Evolutionary conservation across 1,140 invertebrate genomes (phyloP), one percentile per base, ranked within the genome.

Genomic region (Euwallacea fornicatus): DNA sequence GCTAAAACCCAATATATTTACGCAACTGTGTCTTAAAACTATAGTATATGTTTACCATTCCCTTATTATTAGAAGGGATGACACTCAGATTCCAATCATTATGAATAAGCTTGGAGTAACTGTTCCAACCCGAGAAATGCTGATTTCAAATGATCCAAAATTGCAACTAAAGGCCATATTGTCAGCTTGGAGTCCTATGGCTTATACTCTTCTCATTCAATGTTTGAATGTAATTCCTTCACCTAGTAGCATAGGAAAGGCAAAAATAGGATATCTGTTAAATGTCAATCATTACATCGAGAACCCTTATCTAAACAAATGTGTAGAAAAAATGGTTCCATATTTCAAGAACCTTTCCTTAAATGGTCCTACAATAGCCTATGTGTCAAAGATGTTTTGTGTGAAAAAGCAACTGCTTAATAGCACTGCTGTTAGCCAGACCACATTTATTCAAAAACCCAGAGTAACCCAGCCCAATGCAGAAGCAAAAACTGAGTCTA

Each of bases 361-460:
- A 2, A 84, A 90, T 69, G 86, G 85, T 69, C 91, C 94, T 72
- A 83, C 94, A 9, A 93, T 98, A 78, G 89, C 93, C 59, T 98
- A 95, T 83, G 88, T 99, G 69, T 98, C 97, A 4, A 99, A 99
- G 87, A 96, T 97, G 93, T 93, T 95, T 84, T 88, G 91, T 67
- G 86, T 92, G n/a, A 90, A 92, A 77, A 86, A 85, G 62, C 88
- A 85, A 74, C 82, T 82, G 66, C 77, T 96, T 61, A 74, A 75
- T 16, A 72, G 78, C 66, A 76, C 76, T 62, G 75, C 75, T 73
- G 13, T 50, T 50, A 50, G 13, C 73, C 74, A 2, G 7, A 77
- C 76, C 69, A 53, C 73, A 50, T 76, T 76, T 72, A 53, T 80
- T 21, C 69, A 69, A 9, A 75, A 72, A 69, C 76, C 75, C 41